A percentile compares a stretch with the other conserved stretches of the same genome.
Evolutionary conservation across 92 coral and sea anemone species (phyloP).

Genomic region (Porites evermanni): DNA sequence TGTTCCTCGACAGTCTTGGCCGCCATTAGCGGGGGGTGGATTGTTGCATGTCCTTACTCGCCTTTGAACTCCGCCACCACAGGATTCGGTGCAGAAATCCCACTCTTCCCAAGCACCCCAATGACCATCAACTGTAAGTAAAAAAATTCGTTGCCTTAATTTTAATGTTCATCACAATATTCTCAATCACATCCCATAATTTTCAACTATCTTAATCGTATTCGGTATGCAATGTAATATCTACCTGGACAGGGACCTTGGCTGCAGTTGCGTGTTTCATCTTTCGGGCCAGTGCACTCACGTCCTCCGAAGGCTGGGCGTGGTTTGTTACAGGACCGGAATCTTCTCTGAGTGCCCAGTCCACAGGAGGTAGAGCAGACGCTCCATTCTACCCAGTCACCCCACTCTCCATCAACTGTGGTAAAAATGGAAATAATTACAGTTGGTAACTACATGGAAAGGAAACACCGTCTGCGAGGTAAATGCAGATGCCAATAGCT

Average conservation of each 20-base stretch:
- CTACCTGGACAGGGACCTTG: constrained; percentile 19
- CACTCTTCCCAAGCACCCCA: constrained; percentile 49
- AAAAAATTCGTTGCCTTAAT: neutral
- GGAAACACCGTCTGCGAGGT: no score
- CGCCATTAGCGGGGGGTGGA: constrained; percentile 44
- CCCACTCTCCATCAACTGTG: constrained; percentile 36
- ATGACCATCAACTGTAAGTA: constrained; percentile 16
- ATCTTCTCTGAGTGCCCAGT: constrained; percentile 43
- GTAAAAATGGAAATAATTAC: neutral
- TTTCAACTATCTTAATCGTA: no score
- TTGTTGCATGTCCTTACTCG: constrained; percentile 15
- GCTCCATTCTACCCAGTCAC: constrained; percentile 48
- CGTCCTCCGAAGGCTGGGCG: constrained; percentile 45
- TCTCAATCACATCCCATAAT: no score
- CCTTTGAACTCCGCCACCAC: constrained; percentile 42
- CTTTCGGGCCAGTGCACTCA: constrained; percentile 9
- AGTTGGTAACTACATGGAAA: no score
- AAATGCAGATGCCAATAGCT: no score
- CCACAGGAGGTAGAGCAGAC: constrained; percentile 46
- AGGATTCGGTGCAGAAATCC: constrained; percentile 32
- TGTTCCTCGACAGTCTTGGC: constrained; percentile 22
- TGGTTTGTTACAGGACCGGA: constrained; percentile 46
- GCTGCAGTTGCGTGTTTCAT: constrained; percentile 7
- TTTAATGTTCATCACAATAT: no score
- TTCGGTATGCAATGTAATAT: no score